Conservation (phyloP, 2,888 invertebrate genomes). For the Syrphus vitripennis region DNA sequence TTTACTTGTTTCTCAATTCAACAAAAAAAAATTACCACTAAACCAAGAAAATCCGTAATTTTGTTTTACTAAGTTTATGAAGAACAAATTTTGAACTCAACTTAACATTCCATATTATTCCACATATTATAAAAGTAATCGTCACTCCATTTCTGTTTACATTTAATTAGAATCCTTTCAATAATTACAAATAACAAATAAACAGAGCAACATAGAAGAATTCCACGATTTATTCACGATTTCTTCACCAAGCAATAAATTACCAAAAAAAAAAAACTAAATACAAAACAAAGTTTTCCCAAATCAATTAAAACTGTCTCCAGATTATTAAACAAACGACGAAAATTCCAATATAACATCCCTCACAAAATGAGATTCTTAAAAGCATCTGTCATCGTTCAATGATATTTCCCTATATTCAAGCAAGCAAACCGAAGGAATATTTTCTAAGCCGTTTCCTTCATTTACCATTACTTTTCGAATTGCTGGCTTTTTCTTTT, state of each 20-base stretch:
- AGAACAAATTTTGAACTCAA: no score
- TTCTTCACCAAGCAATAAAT: background rate
- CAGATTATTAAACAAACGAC: background rate
- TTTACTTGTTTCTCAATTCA: no score
- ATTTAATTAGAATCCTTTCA: background rate
- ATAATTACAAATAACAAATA: background rate
- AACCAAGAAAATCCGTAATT: no score
- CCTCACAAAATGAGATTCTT: constrained; percentile 16
- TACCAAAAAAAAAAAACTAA: background rate
- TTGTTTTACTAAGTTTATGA: no score
- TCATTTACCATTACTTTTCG: constrained; percentile 2
- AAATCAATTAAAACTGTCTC: constrained; percentile 20
- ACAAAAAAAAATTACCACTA: no score
- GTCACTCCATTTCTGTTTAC: background rate
- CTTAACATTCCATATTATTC: no score
- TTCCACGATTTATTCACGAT: background rate
- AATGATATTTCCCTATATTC: background rate
- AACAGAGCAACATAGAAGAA: background rate
- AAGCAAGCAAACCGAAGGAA: background rate
- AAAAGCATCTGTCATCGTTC: constrained; percentile 38
- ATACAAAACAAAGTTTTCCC: constrained; percentile 1
- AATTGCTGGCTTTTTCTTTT: constrained; percentile 4
- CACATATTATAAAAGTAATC: no score
- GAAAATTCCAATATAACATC: constrained; percentile 6
- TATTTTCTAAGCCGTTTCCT: background rate